phyloP scores from a whole-genome alignment of 2,797 vertebrate species.

The Strix occidentalis region DNA sequence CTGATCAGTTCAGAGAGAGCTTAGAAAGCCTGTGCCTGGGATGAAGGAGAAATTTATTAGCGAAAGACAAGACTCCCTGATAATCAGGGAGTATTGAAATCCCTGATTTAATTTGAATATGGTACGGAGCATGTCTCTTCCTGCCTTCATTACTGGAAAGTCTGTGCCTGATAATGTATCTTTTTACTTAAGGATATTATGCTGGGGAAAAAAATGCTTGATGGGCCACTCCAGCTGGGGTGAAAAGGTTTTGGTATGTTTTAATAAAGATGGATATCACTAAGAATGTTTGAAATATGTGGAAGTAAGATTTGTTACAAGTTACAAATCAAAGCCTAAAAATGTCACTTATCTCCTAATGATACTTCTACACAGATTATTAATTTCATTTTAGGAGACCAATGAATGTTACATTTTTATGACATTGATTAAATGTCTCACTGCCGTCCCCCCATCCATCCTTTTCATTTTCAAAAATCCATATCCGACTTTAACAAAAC shows the following conservation, averaged over 20 bases:
- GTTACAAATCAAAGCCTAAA: constrained; percentile 83
- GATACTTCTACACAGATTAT: constrained; percentile 86
- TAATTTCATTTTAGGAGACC: constrained; percentile 85
- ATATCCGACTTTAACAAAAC: constrained; percentile 76
- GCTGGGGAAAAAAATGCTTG: constrained; percentile 66
- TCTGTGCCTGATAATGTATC: constrained; percentile 69
- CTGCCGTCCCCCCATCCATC: constrained; percentile 72
- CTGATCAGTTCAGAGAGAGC: constrained; percentile 57
- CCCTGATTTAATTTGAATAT: constrained; percentile 81
- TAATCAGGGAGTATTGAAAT: constrained; percentile 80
- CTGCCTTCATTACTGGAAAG: constrained; percentile 74
- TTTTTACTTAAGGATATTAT: constrained; percentile 74
- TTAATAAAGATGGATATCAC: constrained; percentile 81
- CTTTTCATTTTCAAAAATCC: constrained; percentile 79
- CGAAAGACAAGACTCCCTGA: constrained; percentile 77
- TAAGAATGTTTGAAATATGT: constrained; percentile 77
- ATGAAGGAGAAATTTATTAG: constrained; percentile 78
- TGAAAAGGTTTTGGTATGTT: constrained; percentile 76
- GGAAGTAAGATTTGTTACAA: constrained; percentile 79
- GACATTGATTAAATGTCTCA: constrained; percentile 84
- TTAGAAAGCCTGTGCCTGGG: constrained; percentile 50
- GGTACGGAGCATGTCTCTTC: constrained; percentile 69
- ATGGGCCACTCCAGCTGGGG: constrained; percentile 68
- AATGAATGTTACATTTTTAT: constrained; percentile 85
- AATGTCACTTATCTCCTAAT: constrained; percentile 84